phyloP scores from a whole-genome alignment of 2,113 vertebrate species.

The Aspiorhynchus laticeps region DNA sequence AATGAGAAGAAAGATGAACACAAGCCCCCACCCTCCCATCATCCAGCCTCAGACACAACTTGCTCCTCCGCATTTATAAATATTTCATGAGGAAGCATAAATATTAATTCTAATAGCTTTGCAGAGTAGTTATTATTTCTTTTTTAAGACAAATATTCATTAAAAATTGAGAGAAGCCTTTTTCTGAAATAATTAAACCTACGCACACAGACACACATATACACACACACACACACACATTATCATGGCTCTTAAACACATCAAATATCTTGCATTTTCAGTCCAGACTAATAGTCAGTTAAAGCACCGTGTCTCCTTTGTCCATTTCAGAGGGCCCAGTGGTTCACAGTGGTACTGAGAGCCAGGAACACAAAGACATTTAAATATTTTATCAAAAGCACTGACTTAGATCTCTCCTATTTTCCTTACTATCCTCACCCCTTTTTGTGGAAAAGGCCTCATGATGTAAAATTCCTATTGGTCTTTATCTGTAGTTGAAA shows the following conservation, averaged over 20 bases:
- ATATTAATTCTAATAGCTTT: slow-evolving; percentile 96
- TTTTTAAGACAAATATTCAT: slow-evolving; percentile 87
- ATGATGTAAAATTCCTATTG: slow-evolving; percentile 1
- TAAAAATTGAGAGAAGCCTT: slow-evolving; percentile 86
- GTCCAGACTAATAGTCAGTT: slow-evolving; percentile 36
- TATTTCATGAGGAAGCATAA: slow-evolving; percentile 91
- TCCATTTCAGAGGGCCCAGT: slow-evolving; percentile 44
- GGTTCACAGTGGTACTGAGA: slow-evolving; percentile 49
- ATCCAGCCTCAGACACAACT: slow-evolving; percentile 45
- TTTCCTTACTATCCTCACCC: slow-evolving; percentile 8
- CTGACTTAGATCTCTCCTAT: slow-evolving; percentile 32
- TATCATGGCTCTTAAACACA: slow-evolving; percentile 29
- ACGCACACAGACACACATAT: neutral
- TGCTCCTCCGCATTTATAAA: slow-evolving; percentile 80
- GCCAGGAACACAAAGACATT: slow-evolving; percentile 57
- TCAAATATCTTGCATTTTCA: slow-evolving; percentile 24
- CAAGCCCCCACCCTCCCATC: slow-evolving; percentile 43
- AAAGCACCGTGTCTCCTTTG: slow-evolving; percentile 48
- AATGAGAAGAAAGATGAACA: slow-evolving; percentile 35
- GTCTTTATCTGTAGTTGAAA: neutral
- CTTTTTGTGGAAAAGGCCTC: neutral
- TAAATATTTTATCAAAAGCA: slow-evolving; percentile 61
- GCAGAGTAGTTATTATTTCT: slow-evolving; percentile 92
- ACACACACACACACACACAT: neutral
- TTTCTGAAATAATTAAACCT: slow-evolving; percentile 54